Evolutionary conservation across 2,113 vertebrate genomes (phyloP).

Genomic region (Theristicus caerulescens): DNA sequence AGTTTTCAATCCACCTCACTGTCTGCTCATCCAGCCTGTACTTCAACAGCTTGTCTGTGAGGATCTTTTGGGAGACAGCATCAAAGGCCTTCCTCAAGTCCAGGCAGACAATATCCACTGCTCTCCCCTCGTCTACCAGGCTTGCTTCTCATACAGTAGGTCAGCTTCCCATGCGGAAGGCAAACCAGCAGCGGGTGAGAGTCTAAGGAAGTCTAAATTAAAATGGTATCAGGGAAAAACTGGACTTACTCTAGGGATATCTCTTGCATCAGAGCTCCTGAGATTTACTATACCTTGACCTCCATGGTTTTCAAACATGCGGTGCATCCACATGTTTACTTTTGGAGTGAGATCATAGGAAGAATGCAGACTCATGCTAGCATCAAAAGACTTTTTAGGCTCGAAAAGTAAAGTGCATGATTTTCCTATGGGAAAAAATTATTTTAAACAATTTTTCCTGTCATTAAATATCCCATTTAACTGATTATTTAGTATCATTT

Average conservation of each 20-base stretch:
- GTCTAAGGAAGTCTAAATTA: background rate
- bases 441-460: constrained; percentile 38
- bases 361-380: background rate
- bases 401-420: background rate
- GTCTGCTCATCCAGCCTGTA: background rate
- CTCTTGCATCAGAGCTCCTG: background rate
- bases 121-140: background rate
- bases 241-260: background rate
- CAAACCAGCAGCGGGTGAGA: background rate
- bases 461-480: constrained; percentile 41
- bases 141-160: background rate
- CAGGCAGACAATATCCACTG: background rate
- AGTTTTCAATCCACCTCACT: background rate
- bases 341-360: background rate
- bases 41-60: background rate
- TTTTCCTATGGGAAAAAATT: constrained; percentile 64
- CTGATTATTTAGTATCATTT: constrained; percentile 63
- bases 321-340: background rate
- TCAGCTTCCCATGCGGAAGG: background rate
- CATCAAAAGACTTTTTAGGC: background rate
- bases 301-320: background rate
- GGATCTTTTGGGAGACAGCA: background rate
- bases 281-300: background rate
- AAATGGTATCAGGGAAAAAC: background rate
- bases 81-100: background rate